Conservation (phyloP, 2,113 vertebrate genomes). For the Chelonoidis abingdonii region DNA sequence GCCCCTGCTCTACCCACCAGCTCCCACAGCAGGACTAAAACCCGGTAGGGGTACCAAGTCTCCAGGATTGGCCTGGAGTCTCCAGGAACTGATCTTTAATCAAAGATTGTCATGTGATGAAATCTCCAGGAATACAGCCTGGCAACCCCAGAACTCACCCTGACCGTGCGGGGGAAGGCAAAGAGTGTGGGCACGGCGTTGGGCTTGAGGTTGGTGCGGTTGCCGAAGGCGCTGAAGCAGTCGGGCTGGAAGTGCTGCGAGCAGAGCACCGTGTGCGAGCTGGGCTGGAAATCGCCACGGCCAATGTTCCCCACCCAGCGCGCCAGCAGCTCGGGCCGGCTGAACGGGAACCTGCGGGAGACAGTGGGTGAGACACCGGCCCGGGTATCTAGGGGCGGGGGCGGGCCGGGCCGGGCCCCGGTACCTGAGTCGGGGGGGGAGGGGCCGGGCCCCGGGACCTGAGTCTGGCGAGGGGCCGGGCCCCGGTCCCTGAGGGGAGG, state of each 20-base stretch:
- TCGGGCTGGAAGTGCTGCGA: conserved; percentile 76
- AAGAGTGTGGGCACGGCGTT: conserved; percentile 76
- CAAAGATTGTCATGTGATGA: no score
- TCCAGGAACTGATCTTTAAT: no score
- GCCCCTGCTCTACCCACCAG: no score
- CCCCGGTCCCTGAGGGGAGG: no score
- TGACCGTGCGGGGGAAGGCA: not conserved
- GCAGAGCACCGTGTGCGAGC: conserved; percentile 77
- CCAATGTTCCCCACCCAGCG: conserved; percentile 78
- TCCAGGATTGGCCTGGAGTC: no score
- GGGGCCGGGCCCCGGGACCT: not conserved
- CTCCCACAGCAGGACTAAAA: no score
- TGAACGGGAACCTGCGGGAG: conserved; percentile 72
- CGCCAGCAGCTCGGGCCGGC: conserved; percentile 72
- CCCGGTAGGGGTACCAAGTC: no score
- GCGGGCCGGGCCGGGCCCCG: not conserved
- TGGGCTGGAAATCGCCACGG: conserved; percentile 72
- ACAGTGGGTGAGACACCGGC: no score
- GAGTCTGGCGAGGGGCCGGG: no score
- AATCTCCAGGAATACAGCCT: no score
- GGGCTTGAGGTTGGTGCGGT: conserved; percentile 77
- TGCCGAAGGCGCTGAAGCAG: conserved; percentile 77
- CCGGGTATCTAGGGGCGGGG: no score
- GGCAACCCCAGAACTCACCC: no score
- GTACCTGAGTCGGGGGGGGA: not conserved